Evolutionary conservation across 2,113 vertebrate species (phyloP).

Genomic region (cattle (Bos taurus)): DNA sequence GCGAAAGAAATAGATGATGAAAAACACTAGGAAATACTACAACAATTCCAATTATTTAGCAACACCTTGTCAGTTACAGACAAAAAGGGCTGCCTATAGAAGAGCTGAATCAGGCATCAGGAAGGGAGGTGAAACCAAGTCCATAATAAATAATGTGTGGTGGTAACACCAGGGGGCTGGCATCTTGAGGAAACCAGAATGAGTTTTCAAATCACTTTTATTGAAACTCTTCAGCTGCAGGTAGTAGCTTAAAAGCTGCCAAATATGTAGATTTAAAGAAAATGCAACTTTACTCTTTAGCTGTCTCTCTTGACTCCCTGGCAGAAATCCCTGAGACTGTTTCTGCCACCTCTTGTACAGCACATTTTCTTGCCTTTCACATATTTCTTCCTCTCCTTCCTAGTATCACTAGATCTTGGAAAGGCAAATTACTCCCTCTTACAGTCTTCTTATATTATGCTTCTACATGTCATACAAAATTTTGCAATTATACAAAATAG

Average conservation of each 20-base stretch:
- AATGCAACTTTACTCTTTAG: constrained; percentile 47
- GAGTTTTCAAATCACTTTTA: constrained; percentile 68
- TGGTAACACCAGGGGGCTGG: constrained; percentile 41
- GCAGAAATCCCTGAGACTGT: constrained; percentile 42
- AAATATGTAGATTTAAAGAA: constrained; percentile 52
- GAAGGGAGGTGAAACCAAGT: constrained; percentile 42
- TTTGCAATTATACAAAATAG: not conserved
- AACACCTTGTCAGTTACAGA: not conserved
- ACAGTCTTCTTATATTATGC: not conserved
- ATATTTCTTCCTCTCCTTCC: not conserved
- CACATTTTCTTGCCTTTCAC: constrained; percentile 23
- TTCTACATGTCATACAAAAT: not conserved
- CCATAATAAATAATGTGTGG: constrained; percentile 54
- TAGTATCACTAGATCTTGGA: not conserved
- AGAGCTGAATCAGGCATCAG: constrained; percentile 50
- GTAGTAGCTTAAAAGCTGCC: constrained; percentile 36
- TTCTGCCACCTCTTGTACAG: constrained; percentile 31
- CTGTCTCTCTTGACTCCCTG: constrained; percentile 19
- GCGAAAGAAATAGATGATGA: constrained; percentile 6
- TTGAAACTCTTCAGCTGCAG: constrained; percentile 50
- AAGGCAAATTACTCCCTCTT: not conserved
- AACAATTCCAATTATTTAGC: not conserved
- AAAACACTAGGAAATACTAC: not conserved
- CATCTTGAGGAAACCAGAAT: constrained; percentile 60
- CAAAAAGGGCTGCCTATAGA: constrained; percentile 7